These are phyloP conservation scores for Oxyura jamaicensis DNA, from an alignment of 2,113 vertebrate species.

Conservation along the genomic window DNA sequence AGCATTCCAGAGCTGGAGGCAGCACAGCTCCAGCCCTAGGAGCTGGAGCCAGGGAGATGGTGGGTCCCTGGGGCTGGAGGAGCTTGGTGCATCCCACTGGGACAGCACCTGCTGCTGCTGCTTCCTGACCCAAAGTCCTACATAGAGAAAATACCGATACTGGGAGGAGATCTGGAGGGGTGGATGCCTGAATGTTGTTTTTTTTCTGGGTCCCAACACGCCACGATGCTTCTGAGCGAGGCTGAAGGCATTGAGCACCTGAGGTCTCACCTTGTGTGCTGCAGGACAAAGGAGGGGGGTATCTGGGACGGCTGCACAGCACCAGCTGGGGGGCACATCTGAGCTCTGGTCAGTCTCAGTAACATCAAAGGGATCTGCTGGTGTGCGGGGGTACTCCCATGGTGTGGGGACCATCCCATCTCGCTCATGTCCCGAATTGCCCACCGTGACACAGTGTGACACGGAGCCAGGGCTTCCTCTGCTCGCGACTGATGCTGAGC, in stretches of 20 bases:
- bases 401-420: not conserved
- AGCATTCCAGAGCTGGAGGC: not conserved
- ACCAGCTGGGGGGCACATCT: not conserved
- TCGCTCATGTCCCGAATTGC: rapidly evolving
- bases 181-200: not conserved
- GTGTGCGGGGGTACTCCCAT: not conserved
- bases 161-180: not conserved
- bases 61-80: not conserved
- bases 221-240: not conserved
- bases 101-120: not conserved
- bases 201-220: rapidly evolving
- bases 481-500: not conserved
- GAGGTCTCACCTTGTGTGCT: not conserved
- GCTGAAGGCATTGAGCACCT: not conserved
- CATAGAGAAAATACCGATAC: not conserved
- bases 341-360: not conserved
- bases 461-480: not conserved
- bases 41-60: not conserved
- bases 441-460: not conserved
- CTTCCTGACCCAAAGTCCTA: not conserved
- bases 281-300: not conserved
- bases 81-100: not conserved
- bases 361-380: not conserved
- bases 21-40: not conserved
- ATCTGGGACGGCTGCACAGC: not conserved